phyloP scores from a whole-genome alignment of 2,113 vertebrate genomes.

The Chionis minor region DNA sequence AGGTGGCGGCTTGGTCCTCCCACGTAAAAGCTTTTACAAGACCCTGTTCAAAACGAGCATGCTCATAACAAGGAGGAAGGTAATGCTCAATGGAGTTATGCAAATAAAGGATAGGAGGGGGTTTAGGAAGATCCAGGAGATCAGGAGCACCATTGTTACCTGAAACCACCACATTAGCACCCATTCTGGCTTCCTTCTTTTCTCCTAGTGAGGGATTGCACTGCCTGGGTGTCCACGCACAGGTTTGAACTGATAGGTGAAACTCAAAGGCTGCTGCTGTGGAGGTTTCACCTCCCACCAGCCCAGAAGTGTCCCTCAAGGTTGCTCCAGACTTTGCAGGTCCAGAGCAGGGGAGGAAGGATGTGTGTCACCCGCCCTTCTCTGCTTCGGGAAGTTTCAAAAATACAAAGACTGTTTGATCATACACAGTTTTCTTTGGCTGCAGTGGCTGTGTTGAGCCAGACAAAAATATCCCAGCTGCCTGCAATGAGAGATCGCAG shows the following conservation, averaged over 20 bases:
- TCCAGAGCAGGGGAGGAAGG: background rate
- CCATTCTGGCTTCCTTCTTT: background rate
- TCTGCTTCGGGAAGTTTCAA: background rate
- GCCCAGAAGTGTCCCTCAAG: background rate
- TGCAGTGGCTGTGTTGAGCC: background rate
- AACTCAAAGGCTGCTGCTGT: background rate
- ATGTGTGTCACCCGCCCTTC: background rate
- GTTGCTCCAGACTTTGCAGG: background rate
- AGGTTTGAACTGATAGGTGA: background rate
- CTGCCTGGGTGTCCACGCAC: fast-evolving
- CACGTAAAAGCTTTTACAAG: background rate
- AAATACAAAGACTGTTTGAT: background rate
- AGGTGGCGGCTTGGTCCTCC: background rate
- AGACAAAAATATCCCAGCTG: background rate
- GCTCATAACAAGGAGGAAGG: background rate
- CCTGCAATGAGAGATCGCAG: background rate
- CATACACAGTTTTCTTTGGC: background rate
- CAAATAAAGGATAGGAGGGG: background rate
- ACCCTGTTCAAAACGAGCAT: fast-evolving
- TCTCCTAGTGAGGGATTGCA: background rate
- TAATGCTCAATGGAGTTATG: fast-evolving
- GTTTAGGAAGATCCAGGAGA: background rate
- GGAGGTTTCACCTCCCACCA: background rate
- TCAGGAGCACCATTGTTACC: background rate
- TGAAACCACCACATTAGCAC: background rate